Evolutionary conservation across 2,888 invertebrate genomes (phyloP), one percentile per base, ranked within the genome.

Genomic region (Ennomos quercinarius): DNA sequence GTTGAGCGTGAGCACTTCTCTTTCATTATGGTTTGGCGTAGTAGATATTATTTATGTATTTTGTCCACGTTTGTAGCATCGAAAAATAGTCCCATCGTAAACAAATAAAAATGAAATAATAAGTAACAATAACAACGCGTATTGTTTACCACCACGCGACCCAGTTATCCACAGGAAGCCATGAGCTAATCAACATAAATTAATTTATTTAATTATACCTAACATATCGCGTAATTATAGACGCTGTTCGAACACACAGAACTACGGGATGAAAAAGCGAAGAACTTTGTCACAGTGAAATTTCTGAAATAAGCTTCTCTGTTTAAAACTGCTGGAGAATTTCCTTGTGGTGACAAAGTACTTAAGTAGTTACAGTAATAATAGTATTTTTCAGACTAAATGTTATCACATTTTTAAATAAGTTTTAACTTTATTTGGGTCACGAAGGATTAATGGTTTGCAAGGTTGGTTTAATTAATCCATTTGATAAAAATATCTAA

Each of bases 161-260:
- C 62, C 43, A 66, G 35, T 61, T 59, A 35, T 10, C 13, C 44
- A 51, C 57, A 64, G 66, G 66, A 66, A 64, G 60, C 60, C 48
- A 46, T 49, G 39, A 55, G 36, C 39, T 54, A 59, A 63, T 61
- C 42, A 55, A 55, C 55, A 62, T 62, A 50, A 57, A 62, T 62
- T 64, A 63, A 62, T 66, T 47, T 48, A 56, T 40, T 39, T 55
- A 51, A 62, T 62, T 56, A 62, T 57, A 55, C 37, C 35, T 60
- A 13, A 45, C 54, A 41, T 59, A 53, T 53, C 52, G 49, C 48
- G 13, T 53, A 59, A 59, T 49, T 53, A 27, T 27, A 49, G 27
- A n/a, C 17, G 9, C 39, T 9, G 36, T 34, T 10, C 36, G 38
- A 12, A 41, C 46, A 49, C 49, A 59, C 59, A 49, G 6, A 11